A percentile compares a stretch with the other conserved stretches of the same genome.
Conservation (phyloP, 2,797 vertebrate genomes). For the Decapterus maruadsi region DNA sequence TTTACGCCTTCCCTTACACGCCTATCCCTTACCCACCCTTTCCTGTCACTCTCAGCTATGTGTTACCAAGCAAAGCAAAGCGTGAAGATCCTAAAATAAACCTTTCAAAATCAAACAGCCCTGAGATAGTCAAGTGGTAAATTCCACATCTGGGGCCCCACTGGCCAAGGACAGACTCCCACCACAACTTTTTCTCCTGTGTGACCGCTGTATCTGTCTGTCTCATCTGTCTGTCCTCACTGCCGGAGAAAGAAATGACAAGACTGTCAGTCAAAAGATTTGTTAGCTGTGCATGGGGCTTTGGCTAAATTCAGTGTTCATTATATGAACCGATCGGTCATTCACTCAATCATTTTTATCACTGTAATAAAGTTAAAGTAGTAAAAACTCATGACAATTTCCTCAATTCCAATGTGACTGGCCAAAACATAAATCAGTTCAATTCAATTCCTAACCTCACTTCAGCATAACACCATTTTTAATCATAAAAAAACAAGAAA, state of each 20-base stretch:
- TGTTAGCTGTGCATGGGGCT: too few species aligned
- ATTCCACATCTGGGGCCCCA: slow-evolving; percentile 45
- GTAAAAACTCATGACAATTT: background rate
- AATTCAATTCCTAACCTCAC: too few species aligned
- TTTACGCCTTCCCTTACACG: slow-evolving; percentile 4
- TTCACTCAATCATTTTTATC: background rate
- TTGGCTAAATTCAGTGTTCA: background rate
- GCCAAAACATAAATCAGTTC: background rate
- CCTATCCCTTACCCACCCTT: slow-evolving; percentile 16
- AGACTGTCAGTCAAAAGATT: background rate
- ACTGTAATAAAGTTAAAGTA: background rate
- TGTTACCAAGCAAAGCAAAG: slow-evolving; percentile 24
- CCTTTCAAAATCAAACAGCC: slow-evolving; percentile 47
- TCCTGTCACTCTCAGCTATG: slow-evolving; percentile 44
- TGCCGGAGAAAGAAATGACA: background rate
- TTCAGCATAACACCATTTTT: too few species aligned
- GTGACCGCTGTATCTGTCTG: background rate
- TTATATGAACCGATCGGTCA: background rate
- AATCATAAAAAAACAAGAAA: too few species aligned
- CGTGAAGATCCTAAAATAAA: slow-evolving; percentile 48
- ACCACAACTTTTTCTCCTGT: background rate
- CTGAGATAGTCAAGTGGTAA: slow-evolving; percentile 39
- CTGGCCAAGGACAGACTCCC: slow-evolving; percentile 22
- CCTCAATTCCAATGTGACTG: background rate
- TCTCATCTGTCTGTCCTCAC: background rate